phyloP scores from a whole-genome alignment of 2,113 vertebrate genomes.

The Poeciliopsis retropinna region DNA sequence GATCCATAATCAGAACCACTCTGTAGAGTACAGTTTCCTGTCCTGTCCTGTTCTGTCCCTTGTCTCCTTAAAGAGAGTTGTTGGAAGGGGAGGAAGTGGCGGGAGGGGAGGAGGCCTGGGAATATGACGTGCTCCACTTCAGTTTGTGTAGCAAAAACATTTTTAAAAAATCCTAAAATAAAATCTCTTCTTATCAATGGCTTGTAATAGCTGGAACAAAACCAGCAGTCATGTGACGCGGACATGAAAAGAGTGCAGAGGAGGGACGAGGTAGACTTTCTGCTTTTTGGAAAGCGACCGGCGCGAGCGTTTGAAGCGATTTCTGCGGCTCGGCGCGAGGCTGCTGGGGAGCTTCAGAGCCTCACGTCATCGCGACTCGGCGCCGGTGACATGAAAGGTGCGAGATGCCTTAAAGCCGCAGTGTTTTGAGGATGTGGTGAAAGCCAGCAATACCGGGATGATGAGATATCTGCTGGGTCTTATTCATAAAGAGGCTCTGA shows the following conservation, averaged over 20 bases:
- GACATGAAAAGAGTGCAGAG: conserved; percentile 33
- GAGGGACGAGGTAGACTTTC: conserved; percentile 3
- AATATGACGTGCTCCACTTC: neutral
- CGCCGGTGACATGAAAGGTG: conserved; percentile 47
- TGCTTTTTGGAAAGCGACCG: conserved; percentile 31
- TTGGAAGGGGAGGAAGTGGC: no score
- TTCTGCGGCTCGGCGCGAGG: conserved; percentile 15
- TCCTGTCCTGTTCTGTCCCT: neutral
- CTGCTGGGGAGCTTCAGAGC: conserved; percentile 24
- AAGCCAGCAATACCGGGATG: conserved; percentile 25
- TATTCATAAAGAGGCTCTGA: conserved; percentile 28
- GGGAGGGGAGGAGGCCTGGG: neutral
- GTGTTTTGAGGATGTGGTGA: conserved; percentile 45
- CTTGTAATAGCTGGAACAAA: neutral
- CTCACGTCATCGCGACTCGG: neutral
- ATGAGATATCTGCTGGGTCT: conserved; percentile 41
- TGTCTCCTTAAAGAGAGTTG: conserved; percentile 12
- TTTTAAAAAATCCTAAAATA: neutral
- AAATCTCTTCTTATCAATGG: neutral
- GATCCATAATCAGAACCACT: neutral
- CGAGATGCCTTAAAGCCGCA: conserved; percentile 33
- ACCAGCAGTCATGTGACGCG: conserved; percentile 2
- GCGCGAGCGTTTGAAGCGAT: conserved; percentile 24
- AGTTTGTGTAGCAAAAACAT: neutral
- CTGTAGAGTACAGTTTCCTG: neutral